Conservation (phyloP, 2,888 invertebrate species). For the Agrochola circellaris region DNA sequence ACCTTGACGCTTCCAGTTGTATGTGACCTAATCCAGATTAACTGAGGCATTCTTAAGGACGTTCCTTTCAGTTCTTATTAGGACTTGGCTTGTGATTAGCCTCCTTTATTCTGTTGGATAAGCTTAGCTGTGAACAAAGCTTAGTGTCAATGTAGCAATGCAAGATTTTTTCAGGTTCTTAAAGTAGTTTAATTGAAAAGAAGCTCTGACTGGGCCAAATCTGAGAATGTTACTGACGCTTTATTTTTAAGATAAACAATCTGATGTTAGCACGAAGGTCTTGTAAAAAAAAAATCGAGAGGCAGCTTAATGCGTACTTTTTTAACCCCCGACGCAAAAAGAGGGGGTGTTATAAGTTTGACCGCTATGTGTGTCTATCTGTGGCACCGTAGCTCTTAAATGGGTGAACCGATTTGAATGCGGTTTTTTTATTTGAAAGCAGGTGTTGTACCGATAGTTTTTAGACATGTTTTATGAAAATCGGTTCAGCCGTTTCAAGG, state of each 20-base stretch:
- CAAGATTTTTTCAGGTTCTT: too few species aligned
- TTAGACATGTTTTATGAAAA: too few species aligned
- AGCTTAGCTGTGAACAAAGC: slow-evolving; percentile 9
- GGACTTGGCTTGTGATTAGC: slow-evolving; percentile 15
- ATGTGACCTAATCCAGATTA: slow-evolving; percentile 65
- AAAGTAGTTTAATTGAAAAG: not conserved
- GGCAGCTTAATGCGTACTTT: not conserved
- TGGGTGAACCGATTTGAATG: too few species aligned
- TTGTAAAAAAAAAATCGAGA: not conserved
- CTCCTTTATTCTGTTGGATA: not conserved
- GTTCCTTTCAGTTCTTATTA: slow-evolving; percentile 50
- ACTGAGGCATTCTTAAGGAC: slow-evolving; percentile 46
- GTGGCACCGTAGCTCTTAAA: too few species aligned
- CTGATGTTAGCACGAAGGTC: not conserved
- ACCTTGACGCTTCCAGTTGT: slow-evolving; percentile 64
- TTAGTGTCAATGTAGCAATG: not conserved
- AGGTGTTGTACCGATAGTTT: too few species aligned
- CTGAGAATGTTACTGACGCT: not conserved
- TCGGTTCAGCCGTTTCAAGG: too few species aligned
- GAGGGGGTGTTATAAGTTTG: too few species aligned
- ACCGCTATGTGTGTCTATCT: too few species aligned
- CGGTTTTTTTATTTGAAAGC: too few species aligned
- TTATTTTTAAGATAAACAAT: slow-evolving; percentile 4
- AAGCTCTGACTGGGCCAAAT: not conserved
- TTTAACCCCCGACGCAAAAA: too few species aligned